Base-by-base conservation (phyloP, 1,140 invertebrate genomes). In the Drosophila mauritiana region DNA sequence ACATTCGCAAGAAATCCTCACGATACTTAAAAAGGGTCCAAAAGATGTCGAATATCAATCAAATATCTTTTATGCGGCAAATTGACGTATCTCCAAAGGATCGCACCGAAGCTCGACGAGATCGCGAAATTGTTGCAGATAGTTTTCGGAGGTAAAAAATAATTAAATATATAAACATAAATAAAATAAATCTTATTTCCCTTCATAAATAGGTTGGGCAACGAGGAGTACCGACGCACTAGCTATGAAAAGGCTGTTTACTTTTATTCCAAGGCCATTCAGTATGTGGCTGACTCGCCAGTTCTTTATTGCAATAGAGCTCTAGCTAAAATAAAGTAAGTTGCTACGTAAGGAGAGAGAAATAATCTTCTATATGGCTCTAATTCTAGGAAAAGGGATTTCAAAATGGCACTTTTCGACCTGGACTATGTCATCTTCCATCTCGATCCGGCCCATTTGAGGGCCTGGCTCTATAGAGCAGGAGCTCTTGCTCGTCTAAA, bases 231-330 rank as follows among this genome's bases (percentile, higher is more conserved):
- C 48, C 74, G 82, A 0, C 73, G 56, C 7, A 7, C 15, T 0
- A 72, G 46, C 12, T 86, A 22, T n/a, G 82, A 86, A 11, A 65
- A 59, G 2, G 64, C 82, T 0, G 75, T 85, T 1, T 27, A 31
- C 3, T 25, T 40, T n/a, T 85, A 82, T 13, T 49, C 36, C 3
- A 68, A 61, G 15, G 83, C 51, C 1, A 43, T 85, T 5, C 40
- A 42, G 0, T 86, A 82, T 54, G 58, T 86, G 4, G 11, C 34
- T 3, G 78, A 85, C 45, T 65, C 82, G 1, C 74, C 82, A 25
- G 74, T 85, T 13, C 54, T 85, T 3, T 85, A 58, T 57, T 61
- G 67, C 4, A 85, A 85, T 59, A 64, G 82, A 1, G 59, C 68
- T 2, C 13, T 85, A n/a, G 76, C 74, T 11, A 63, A 46, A 10